These are phyloP conservation scores for Pammene fasciana DNA, from an alignment of 2,888 invertebrate species.

Conservation along the genomic window DNA sequence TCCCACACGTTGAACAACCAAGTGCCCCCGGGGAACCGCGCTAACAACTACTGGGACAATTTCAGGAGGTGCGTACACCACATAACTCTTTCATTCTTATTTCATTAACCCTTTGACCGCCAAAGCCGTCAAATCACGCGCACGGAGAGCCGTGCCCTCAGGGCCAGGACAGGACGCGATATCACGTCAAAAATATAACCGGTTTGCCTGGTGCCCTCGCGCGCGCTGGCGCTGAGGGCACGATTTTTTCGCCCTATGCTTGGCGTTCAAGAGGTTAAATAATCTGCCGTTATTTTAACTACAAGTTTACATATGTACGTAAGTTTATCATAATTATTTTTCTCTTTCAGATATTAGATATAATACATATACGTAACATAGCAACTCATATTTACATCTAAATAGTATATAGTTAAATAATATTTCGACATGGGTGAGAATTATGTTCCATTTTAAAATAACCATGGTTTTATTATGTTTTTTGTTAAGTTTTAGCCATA, in stretches of 20 bases:
- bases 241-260: too few relatives aligned
- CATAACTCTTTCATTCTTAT: neutral
- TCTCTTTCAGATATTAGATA: slow-evolving; percentile 76
- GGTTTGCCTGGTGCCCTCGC: too few relatives aligned
- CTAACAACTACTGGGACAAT: slow-evolving; percentile 97
- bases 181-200: too few relatives aligned
- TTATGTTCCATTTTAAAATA: slow-evolving; percentile 53
- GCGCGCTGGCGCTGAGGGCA: too few relatives aligned
- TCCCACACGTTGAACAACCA: slow-evolving; percentile 91
- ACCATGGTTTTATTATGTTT: neutral
- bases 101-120: too few relatives aligned
- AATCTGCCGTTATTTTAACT: slow-evolving; percentile 30
- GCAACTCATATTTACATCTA: slow-evolving; percentile 47
- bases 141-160: too few relatives aligned
- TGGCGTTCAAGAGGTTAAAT: too few relatives aligned
- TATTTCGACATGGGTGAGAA: slow-evolving; percentile 60
- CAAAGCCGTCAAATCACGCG: too few relatives aligned
- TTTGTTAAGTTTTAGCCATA: neutral
- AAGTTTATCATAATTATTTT: slow-evolving; percentile 48
- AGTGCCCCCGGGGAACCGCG: slow-evolving; percentile 94
- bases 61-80: slow-evolving; percentile 89
- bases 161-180: too few relatives aligned
- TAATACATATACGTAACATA: slow-evolving; percentile 34
- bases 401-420: slow-evolving; percentile 47
- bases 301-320: slow-evolving; percentile 45